Percentiles rank a stretch among this genome's conserved stretches.
phyloP scores from a whole-genome alignment of 2,888 invertebrate genomes.

The Cylloceria caligata region DNA sequence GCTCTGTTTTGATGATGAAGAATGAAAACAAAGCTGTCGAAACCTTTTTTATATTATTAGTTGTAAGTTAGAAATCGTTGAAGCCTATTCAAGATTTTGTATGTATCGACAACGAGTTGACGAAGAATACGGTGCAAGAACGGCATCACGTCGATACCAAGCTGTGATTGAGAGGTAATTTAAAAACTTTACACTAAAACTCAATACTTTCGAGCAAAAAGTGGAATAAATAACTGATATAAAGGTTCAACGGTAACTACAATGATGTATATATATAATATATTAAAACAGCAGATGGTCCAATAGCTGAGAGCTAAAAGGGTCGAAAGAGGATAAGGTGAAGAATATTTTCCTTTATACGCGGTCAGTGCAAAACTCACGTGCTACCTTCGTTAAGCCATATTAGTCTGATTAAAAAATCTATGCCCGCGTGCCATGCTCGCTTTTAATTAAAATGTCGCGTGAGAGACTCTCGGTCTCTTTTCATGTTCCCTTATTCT shows the following conservation, averaged over 20 bases:
- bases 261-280: conserved; percentile 13
- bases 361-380: conserved; percentile 45
- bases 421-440: conserved; percentile 41
- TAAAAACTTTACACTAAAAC: background rate
- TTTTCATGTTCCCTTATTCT: conserved; percentile 31
- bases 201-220: background rate
- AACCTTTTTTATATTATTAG: too few relatives aligned
- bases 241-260: conserved; percentile 4
- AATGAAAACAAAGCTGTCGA: too few relatives aligned
- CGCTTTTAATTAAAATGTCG: conserved; percentile 69
- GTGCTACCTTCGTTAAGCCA: conserved; percentile 66
- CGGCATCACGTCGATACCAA: background rate
- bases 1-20: too few relatives aligned
- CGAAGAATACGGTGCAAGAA: background rate
- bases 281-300: conserved; percentile 57
- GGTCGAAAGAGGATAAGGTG: conserved; percentile 42
- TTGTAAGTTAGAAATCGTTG: background rate
- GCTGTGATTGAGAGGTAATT: background rate
- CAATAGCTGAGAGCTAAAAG: conserved; percentile 47
- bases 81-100: background rate
- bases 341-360: conserved; percentile 27
- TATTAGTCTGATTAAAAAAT: conserved; percentile 71
- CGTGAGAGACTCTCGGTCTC: conserved; percentile 49
- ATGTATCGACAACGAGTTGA: background rate
- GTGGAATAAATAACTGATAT: conserved; percentile 19